Conservation (phyloP, 1,140 invertebrate genomes). For the Caenorhabditis elegans region WBcel235 BX284605.5:13789501-13790000, state of each 20-base stretch:
- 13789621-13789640: not conserved
- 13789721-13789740: constrained; percentile 13
- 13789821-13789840: constrained; percentile 10
- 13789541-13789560: not conserved
- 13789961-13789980: not conserved
- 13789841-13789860: constrained; percentile 21
- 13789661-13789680: not conserved
- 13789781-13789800: not conserved
- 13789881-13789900: constrained; percentile 29
- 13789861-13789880: not conserved
- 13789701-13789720: constrained; percentile 32
- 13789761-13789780: not conserved
- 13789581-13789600: not conserved
- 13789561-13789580: not conserved
- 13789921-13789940: not conserved
- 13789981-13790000: not conserved
- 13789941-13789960: not conserved
- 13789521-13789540: constrained; percentile 32
- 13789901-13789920: constrained; percentile 8
- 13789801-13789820: constrained; percentile 28
- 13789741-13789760: constrained; percentile 15
- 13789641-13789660: not conserved
- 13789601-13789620: not conserved
- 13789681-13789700: not conserved
- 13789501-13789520: not conserved